Evolutionary conservation across 1,140 invertebrate species (phyloP), one percentile per base, ranked within the genome.

Genomic region (Calephelis virginiensis): DNA sequence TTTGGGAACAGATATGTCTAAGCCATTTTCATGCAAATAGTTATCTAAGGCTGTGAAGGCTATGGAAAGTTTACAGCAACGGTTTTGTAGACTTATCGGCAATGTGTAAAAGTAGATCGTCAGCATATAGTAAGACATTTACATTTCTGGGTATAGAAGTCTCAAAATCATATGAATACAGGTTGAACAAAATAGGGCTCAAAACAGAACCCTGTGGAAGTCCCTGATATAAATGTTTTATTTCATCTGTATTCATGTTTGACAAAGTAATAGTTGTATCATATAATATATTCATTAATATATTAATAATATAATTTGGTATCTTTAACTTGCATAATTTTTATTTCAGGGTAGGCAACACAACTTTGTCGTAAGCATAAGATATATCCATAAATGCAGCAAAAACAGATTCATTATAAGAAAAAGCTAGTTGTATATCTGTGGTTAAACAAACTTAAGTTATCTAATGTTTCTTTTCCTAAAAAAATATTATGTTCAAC

Each of bases 401-500:
- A 8, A 63, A 10, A 48, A 63, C 62, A 37, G 62, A 63, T 48
- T 63, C 47, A 63, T 28, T 49, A 3, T 63, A 49, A 63, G 62
- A 49, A 13, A 63, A 63, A 5, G 45, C 62, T 37, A 50, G 4
- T 48, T 37, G 63, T 49, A 64, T 49, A 53, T 77, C 73, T 4
- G 68, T 73, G 12, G 56, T 69, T 6, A n/a, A 74, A 65, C n/a
- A 74, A 63, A 17, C 13, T 50, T 5, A 78, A 11, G 48, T 59
- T 80, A 47, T 80, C 76, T 28, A 72, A 59, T 5, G 72, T 78
- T n/a, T 75, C 65, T 56, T 64, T 71, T 5, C 66, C 65, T 73
- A 79, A 63, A 11, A 71, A 50, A 38, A 40, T 61, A 14, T 70
- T 60, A n/a, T 43, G 72, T 69, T 78, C 70, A 9, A 74, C 48